These are phyloP conservation scores for Teleopsis dalmanni DNA, from an alignment of 1,140 invertebrate species.

Conservation along the genomic window DNA sequence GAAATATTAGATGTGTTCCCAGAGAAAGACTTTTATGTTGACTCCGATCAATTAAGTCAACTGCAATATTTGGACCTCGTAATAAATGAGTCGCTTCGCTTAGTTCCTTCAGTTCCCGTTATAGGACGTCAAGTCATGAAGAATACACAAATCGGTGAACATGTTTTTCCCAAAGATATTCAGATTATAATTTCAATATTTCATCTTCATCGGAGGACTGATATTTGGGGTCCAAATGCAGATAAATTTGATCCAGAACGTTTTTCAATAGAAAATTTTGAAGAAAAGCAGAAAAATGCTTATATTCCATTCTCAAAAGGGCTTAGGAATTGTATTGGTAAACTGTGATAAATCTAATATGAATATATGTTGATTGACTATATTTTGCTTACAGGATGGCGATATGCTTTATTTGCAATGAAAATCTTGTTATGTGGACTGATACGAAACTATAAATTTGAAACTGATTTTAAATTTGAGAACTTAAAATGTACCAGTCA, in stretches of 20 bases:
- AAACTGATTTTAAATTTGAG: too few relatives aligned
- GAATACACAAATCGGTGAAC: background rate
- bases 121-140: conserved; percentile 10
- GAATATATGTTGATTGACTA: too few relatives aligned
- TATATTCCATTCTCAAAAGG: conserved; percentile 54
- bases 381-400: too few relatives aligned
- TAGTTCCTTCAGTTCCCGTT: conserved; percentile 17
- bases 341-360: too few relatives aligned
- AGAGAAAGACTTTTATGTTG: background rate
- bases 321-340: conserved; percentile 51
- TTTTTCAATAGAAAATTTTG: conserved; percentile 45
- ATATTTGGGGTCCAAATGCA: conserved; percentile 46
- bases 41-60: conserved; percentile 10
- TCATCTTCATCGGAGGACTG: conserved; percentile 26
- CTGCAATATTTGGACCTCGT: conserved; percentile 17
- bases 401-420: too few relatives aligned
- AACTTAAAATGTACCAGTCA: too few relatives aligned
- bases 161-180: conserved; percentile 12
- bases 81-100: conserved; percentile 15
- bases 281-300: conserved; percentile 39
- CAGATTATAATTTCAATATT: conserved; percentile 14
- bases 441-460: too few relatives aligned
- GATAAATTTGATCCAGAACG: conserved; percentile 54
- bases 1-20: conserved; percentile 10
- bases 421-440: too few relatives aligned